Evolutionary conservation across 2,797 vertebrate genomes (phyloP).

Genomic region (Luscinia megarhynchos): DNA sequence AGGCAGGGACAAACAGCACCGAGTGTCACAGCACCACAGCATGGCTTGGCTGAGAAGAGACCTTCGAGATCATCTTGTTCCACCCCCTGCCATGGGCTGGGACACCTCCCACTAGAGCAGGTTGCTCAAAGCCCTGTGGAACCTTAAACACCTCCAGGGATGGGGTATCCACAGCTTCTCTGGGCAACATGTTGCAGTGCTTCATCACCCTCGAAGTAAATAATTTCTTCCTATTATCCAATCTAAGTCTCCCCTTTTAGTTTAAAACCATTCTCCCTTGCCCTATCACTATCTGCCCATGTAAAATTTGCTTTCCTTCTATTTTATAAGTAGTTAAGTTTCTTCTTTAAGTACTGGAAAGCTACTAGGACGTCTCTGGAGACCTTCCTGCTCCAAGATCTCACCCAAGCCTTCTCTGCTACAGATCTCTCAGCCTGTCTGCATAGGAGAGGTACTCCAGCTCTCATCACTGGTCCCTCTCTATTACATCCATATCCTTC

Average conservation of each 20-base stretch:
- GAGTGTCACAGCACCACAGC: neutral
- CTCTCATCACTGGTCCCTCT: neutral
- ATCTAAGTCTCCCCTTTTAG: neutral
- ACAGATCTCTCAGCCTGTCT: neutral
- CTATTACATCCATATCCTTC: too few species aligned
- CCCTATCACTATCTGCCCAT: neutral
- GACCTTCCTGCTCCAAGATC: neutral
- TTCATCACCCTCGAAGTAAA: neutral
- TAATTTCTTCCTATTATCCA: neutral
- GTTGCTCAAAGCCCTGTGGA: neutral
- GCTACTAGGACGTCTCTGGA: neutral
- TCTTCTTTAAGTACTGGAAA: neutral
- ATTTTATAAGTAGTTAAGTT: neutral
- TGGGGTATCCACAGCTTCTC: neutral
- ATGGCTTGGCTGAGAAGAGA: neutral
- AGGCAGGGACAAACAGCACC: neutral
- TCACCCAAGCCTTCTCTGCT: fast-evolving
- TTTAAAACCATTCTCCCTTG: neutral
- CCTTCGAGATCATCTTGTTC: neutral
- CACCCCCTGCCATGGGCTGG: too few species aligned
- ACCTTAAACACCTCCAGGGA: neutral
- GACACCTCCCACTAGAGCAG: neutral
- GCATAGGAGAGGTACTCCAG: neutral
- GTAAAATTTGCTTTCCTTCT: neutral
- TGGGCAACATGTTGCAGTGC: neutral